Evolutionary conservation across 2,888 invertebrate genomes (phyloP), one percentile per base, ranked within the genome.

Genomic region (Gymnoscelis rufifasciata): DNA sequence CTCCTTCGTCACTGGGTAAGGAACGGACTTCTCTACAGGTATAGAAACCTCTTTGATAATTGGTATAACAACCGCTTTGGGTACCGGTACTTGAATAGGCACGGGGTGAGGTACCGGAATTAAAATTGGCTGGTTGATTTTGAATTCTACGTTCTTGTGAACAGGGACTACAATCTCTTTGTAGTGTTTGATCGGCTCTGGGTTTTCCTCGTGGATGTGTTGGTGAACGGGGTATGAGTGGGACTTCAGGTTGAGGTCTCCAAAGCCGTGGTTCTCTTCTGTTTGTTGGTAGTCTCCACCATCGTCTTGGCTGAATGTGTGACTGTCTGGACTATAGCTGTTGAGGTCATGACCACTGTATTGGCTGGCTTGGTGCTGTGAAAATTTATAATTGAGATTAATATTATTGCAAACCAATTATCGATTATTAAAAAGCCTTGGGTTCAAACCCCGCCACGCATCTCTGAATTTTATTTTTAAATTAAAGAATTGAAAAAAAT

Each of bases 1-100:
- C 2, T 83, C 79, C 61, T 90, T 92, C 54, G 92, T 92, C 0
- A 93, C 92, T 0, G 92, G 91, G 63, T 92, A 93, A 0, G 93
- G 93, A 2, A 93, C 92, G 14, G 93, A 92, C 65, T 92, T 93
- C 60, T 93, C 93, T 0, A 93, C 91, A 0, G 93, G 93, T 15
- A 93, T 89, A 0, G 91, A 90, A 1, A 93, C 88, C 56, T 93
- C 93, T 65, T 92, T 93, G 24, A 93, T 83, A 2, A 93, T 89
- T 0, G 93, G 93, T 1, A 93, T 90, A 0, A 93, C 92, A 0
- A 93, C 88, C 0, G 92, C 92, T 57, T 91, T 92, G 0, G 92
- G 90, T 0, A 93, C 92, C 0, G 93, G 92, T 0, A 93, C 83
- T 26, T 92, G 91, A 1, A 93, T 92, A 0, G 93, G 93, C 15